These are phyloP conservation scores for Aphrocallistes beatrix DNA, from an alignment of 37 sponge, comb jelly and placozoan species.

Conservation along the genomic window DNA sequence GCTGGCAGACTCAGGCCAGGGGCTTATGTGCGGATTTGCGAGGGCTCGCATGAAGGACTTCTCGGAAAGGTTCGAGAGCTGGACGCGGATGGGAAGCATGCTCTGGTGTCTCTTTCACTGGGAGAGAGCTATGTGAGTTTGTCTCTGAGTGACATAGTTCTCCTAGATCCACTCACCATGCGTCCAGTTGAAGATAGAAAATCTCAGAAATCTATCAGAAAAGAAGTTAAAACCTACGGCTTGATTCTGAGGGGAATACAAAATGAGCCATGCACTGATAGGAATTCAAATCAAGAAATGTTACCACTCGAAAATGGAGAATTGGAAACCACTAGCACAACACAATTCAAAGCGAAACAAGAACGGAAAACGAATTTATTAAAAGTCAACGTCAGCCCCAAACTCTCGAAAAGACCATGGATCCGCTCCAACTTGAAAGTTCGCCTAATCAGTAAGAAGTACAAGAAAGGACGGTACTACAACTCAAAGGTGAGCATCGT, in stretches of 20 bases:
- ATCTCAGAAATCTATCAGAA: not conserved
- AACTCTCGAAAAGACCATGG: slow-evolving; percentile 28
- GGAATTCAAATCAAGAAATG: not conserved
- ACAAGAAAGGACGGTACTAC: slow-evolving; percentile 57
- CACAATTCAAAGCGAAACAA: not conserved
- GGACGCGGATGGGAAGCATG: not conserved
- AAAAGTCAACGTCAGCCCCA: not conserved
- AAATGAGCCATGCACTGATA: not conserved
- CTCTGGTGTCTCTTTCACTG: not conserved
- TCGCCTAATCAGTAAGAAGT: slow-evolving; percentile 52
- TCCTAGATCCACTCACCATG: not conserved
- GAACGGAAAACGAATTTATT: not conserved
- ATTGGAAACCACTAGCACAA: not conserved
- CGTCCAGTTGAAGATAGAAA: not conserved
- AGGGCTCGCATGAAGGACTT: slow-evolving; percentile 6
- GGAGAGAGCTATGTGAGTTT: not conserved
- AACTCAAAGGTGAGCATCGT: slow-evolving; percentile 55
- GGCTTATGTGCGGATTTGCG: not conserved
- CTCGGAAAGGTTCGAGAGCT: slow-evolving; percentile 8
- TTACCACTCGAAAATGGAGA: not conserved
- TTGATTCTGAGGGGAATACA: not conserved
- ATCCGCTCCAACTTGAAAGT: slow-evolving; percentile 51
- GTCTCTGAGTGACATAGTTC: not conserved
- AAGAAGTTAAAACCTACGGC: not conserved
- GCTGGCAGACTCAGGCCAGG: not conserved